Percentiles rank a stretch among this genome's conserved stretches.
Conservation (phyloP, 2,888 invertebrate species). For the Tetragnatha montana region DNA sequence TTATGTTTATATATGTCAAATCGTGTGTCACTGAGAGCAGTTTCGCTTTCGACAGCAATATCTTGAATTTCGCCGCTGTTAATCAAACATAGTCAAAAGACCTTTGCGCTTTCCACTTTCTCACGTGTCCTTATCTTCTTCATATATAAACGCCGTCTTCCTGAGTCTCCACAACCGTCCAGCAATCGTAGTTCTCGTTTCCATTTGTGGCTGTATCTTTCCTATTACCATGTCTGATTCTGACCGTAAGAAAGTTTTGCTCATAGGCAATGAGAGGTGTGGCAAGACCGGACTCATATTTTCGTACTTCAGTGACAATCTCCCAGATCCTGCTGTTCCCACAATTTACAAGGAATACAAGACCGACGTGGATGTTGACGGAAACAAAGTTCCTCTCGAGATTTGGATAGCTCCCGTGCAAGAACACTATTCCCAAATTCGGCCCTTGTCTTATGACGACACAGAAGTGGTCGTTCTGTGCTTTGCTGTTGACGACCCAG, state of each 20-base stretch:
- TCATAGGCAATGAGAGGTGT: constrained; percentile 38
- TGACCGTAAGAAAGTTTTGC: constrained; percentile 9
- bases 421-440: constrained; percentile 31
- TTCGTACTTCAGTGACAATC: constrained; percentile 13
- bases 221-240: background rate
- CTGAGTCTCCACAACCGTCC: background rate
- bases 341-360: constrained; percentile 38
- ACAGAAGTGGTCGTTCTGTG: constrained; percentile 33
- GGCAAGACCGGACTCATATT: constrained; percentile 41
- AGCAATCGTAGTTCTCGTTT: background rate
- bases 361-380: constrained; percentile 37
- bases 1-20: too few relatives aligned
- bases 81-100: background rate
- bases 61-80: background rate
- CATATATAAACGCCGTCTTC: background rate
- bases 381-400: constrained; percentile 9
- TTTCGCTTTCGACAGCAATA: background rate
- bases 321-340: constrained; percentile 34
- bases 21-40: background rate
- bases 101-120: background rate
- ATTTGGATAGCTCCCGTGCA: constrained; percentile 31
- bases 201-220: background rate
- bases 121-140: background rate
- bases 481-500: constrained; percentile 30
- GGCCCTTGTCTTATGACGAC: constrained; percentile 31